A percentile compares a stretch with the other conserved stretches of the same genome.
Conservation (phyloP, 2,888 invertebrate species). For the Uropetala carovei region DNA sequence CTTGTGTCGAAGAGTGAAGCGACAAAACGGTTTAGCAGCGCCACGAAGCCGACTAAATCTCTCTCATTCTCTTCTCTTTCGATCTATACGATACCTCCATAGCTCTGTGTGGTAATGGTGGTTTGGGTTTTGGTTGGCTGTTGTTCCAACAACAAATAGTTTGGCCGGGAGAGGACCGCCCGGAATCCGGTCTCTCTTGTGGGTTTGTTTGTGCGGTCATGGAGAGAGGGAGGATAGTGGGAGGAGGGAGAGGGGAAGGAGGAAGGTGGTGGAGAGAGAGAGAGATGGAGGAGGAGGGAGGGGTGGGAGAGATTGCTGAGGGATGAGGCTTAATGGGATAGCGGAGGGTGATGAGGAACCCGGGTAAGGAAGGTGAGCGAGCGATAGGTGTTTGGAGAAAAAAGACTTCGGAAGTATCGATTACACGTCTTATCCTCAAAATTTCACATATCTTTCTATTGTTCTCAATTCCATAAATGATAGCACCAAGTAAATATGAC, state of each 20-base stretch:
- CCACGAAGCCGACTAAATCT: neutral
- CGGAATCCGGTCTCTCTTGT: constrained; percentile 59
- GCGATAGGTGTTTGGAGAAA: too few relatives aligned
- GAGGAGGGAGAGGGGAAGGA: neutral
- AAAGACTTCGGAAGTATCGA: too few relatives aligned
- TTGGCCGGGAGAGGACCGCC: constrained; percentile 38
- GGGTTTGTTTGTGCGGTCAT: constrained; percentile 55
- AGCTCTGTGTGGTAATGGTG: neutral
- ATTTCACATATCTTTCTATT: too few relatives aligned
- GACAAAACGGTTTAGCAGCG: neutral
- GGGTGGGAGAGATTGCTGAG: neutral
- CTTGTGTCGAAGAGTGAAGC: neutral
- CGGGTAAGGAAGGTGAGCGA: too few relatives aligned
- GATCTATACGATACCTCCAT: neutral
- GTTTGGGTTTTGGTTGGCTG: neutral
- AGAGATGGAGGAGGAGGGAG: neutral
- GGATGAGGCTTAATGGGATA: too few relatives aligned
- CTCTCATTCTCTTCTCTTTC: neutral
- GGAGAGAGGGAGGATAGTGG: neutral
- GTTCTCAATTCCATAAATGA: too few relatives aligned
- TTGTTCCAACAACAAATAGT: constrained; percentile 46
- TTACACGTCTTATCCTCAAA: too few relatives aligned
- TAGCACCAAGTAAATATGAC: too few relatives aligned
- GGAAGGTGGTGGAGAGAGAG: neutral
- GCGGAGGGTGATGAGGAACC: too few relatives aligned